Base-by-base conservation (phyloP, 2,888 invertebrate species). In the Leptinotarsa juncta region DNA sequence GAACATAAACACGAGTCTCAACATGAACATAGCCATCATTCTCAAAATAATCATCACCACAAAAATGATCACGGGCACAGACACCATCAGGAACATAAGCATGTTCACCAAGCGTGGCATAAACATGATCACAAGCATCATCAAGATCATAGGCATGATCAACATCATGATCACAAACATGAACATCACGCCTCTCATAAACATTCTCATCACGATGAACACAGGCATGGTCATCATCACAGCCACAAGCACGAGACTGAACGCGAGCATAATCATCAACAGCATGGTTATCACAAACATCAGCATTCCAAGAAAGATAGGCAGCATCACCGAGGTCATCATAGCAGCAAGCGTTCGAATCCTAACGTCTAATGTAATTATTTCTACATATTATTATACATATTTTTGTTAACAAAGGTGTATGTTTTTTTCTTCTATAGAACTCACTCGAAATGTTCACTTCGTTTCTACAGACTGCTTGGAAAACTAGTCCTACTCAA, bases 221-320 rank as follows among this genome's bases (percentile, higher is more conserved):
- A 79, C n/a, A 70, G 77, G 18, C 81, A 82, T 68, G 71, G 73
- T 18, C 42, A 42, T n/a, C n/a, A 18, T 16, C 26, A 62, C 32
- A n/a, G 10, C n/a, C 62, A 62, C n/a, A 42, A 32, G 16, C 32
- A 62, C n/a, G 62, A 62, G 23, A 57, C 20, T 57, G 57, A 57
- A 26, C 23, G 7, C 14, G 23, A 10, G 7, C 55, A 57, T 15
- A 16, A 32, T 4, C 32, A 42, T 14, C 80, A 81, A 71, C 76
- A 79, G 12, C 81, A 83, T 69, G 62, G 81, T 0, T 79, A 82
- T 65, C 77, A 78, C 23, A 70, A 77, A 51, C 82, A 81, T 32
- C 55, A 73, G 65, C 80, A 81, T 73, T 48, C 65, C 53, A 79
- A 80, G 66, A 72, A 78, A 14, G 68, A 75, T 20, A 75, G 81